These are phyloP conservation scores for Agonopterix alstromeriana DNA, from an alignment of 2,888 invertebrate species.

Conservation along the genomic window DNA sequence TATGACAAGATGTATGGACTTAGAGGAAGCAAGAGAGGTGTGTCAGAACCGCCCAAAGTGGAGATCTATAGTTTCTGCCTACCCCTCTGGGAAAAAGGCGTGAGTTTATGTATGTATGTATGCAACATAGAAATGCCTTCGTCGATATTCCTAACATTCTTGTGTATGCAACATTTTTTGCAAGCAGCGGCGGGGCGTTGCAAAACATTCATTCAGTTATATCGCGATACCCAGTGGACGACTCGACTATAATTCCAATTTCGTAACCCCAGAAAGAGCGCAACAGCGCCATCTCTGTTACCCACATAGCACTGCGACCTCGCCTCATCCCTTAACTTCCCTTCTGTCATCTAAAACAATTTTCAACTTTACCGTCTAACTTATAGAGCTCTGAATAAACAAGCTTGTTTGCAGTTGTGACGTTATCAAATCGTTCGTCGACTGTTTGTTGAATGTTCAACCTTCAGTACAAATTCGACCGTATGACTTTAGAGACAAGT, in stretches of 20 bases:
- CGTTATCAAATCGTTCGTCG: conserved; percentile 29
- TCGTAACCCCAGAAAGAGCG: not conserved
- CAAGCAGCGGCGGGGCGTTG: too few species aligned
- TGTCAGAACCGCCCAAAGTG: too few species aligned
- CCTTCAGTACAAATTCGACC: conserved; percentile 10
- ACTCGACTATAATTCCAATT: not conserved
- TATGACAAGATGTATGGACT: too few species aligned
- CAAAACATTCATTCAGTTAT: not conserved
- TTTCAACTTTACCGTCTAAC: conserved; percentile 16
- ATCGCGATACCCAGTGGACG: not conserved
- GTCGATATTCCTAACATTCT: too few species aligned
- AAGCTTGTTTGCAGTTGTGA: conserved; percentile 19
- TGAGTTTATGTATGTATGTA: too few species aligned
- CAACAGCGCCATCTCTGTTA: conserved; percentile 54
- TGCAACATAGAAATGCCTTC: too few species aligned
- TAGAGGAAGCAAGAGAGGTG: too few species aligned
- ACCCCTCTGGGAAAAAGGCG: too few species aligned
- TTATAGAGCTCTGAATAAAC: too few species aligned
- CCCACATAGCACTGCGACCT: conserved; percentile 50
- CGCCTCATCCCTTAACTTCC: conserved; percentile 52
- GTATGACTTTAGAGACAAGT: conserved; percentile 29
- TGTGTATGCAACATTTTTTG: too few species aligned
- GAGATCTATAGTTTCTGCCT: too few species aligned
- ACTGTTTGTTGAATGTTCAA: conserved; percentile 30
- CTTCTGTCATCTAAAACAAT: conserved; percentile 18